Evolutionary conservation across 2,888 invertebrate genomes (phyloP), one percentile per base, ranked within the genome.

Genomic region (Eilema caniola): DNA sequence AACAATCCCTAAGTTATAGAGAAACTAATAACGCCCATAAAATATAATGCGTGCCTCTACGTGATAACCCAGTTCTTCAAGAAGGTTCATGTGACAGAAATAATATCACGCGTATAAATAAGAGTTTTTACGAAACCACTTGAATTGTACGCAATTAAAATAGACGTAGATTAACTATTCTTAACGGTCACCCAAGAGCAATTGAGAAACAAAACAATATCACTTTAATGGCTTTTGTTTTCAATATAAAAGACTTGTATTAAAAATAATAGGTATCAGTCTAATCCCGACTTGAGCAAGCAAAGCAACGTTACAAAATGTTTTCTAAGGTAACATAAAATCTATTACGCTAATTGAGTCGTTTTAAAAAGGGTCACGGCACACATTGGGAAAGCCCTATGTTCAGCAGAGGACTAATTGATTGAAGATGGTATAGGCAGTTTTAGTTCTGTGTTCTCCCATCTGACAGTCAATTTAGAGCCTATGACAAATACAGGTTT

Each of bases 251-350:
- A 79, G 70, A 78, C 81, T 71, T 71, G 67, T 33, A 37, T 62
- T 76, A 75, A 66, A 66, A 65, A 68, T 41, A 61, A 73, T 74
- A 72, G 69, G 64, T 81, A 82, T 83, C 85, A 87, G 83, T 87
- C 70, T 60, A 69, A 65, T 71, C 72, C 41, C 70, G 71, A 62
- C 66, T 79, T 75, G 70, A 24, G 61, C 69, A 75, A 63, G 66
- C 67, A 71, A 69, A 64, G 28, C 24, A 61, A 62, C n/a, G 20
- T 56, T 59, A 23, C 62, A 70, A 76, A 73, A 86, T 86, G 86
- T 66, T 80, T 66, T 71, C 66, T 28, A 81, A 82, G 84, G 86
- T 86, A 80, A 11, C 24, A 24, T 64, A n/a, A 53, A n/a, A 56
- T 20, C 1, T 7, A 14, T n/a, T 3, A 14, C 24, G 1, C 14